A percentile compares a stretch with the other conserved stretches of the same genome.
These are phyloP conservation scores for Alsophila aescularia DNA, from an alignment of 2,888 invertebrate species.

Conservation along the genomic window DNA sequence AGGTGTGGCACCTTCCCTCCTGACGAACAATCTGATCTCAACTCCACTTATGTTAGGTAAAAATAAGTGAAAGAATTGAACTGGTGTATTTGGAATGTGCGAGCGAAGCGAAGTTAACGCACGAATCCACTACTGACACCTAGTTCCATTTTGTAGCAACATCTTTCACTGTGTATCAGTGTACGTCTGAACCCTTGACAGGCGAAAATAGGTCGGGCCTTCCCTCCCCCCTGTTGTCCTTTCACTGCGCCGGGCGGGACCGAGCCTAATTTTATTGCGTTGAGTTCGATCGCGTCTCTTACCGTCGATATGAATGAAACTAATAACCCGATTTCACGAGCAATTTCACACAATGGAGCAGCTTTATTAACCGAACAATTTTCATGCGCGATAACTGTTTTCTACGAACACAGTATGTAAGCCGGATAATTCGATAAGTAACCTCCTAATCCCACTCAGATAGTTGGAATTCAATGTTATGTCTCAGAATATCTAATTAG, in stretches of 20 bases:
- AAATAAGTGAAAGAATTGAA: no score
- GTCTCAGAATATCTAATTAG: no score
- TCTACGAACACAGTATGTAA: background rate
- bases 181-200: conserved; percentile 18
- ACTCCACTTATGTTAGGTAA: no score
- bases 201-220: conserved; percentile 65
- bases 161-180: conserved; percentile 11
- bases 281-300: conserved; percentile 72
- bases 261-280: conserved; percentile 80
- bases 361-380: conserved; percentile 28
- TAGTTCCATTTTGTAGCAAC: conserved; percentile 1
- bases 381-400: conserved; percentile 17
- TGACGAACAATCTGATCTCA: no score
- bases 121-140: no score
- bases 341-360: conserved; percentile 37
- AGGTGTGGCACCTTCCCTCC: no score
- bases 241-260: conserved; percentile 69
- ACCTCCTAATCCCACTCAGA: no score
- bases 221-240: conserved; percentile 63
- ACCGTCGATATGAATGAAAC: conserved; percentile 53
- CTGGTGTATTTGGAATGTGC: no score
- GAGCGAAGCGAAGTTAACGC: no score
- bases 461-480: no score
- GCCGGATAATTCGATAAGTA: no score
- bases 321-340: conserved; percentile 44